Evolutionary conservation across 2,888 invertebrate species (phyloP).

Genomic region (Embidobia sp.): DNA sequence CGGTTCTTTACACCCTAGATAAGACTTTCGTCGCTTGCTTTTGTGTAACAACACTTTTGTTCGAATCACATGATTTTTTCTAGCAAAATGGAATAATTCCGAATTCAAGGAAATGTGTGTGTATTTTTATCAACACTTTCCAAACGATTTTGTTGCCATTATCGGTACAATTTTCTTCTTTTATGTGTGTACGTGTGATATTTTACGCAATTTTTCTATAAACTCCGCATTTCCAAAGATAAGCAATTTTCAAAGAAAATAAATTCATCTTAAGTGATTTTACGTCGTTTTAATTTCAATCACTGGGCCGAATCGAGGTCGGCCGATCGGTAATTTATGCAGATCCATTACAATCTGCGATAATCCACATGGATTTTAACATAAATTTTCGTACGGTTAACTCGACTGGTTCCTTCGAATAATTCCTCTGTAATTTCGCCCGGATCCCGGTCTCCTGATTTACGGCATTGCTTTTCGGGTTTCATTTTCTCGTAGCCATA

Average conservation of each 20-base stretch:
- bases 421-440: background rate
- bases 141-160: no score
- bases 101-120: constrained; percentile 1
- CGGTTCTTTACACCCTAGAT: constrained; percentile 48
- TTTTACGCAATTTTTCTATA: no score
- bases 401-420: background rate
- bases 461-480: no score
- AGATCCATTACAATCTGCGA: constrained; percentile 6
- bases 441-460: no score
- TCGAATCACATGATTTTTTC: constrained; percentile 15
- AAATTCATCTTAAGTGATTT: no score
- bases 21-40: constrained; percentile 38
- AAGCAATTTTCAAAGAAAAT: no score
- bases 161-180: no score
- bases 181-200: no score
- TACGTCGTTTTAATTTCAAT: no score
- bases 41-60: constrained; percentile 30
- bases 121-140: background rate
- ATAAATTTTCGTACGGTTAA: constrained; percentile 16
- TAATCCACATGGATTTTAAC: constrained; percentile 8
- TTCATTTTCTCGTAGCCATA: no score
- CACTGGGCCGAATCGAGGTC: no score
- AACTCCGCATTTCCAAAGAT: no score
- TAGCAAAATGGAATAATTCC: constrained; percentile 26
- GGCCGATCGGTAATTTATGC: constrained; percentile 24